Base-by-base conservation (phyloP, 2,888 invertebrate genomes). In the Megalurothrips usitatus region DNA sequence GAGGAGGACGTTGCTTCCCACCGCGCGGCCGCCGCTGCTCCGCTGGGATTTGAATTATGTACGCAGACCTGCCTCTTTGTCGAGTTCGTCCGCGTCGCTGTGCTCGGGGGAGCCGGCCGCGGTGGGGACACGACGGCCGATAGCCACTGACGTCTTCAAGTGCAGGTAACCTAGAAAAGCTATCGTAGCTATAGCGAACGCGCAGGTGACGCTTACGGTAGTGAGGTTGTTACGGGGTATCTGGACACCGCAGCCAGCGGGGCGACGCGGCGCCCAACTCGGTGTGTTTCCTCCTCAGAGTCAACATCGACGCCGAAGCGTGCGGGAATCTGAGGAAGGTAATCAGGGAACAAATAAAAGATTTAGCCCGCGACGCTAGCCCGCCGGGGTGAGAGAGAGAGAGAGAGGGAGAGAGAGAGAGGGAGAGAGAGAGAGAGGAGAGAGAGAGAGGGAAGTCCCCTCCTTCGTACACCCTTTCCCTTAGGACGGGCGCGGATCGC, bases 291-390 rank as follows among this genome's bases (percentile, higher is more conserved):
- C 68, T 75, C 68, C 68, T 23, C 68, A 75, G 68, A 75, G 68
- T 75, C 68, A 75, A 75, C 68, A 75, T 75, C 10, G 58, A 58
- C 58, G 58, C 58, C 58, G 52, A 19, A 19, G 52, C 68, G 68
- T 8, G 23, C 58, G 23, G 58, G 58, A 8, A 58, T 58, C 58
- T 17, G 58, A 58, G 58, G 68, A 75, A 75, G 68, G 68, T 75
- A 75, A 75, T 75, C 68, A 75, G 68, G 68, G 26, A 75, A 75
- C 68, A 75, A 75, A 75, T 75, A 75, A 75, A 75, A 75, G 68
- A 75, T 75, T 75, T 75, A 75, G 68, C 68, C 34, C 34, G 34
- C 34, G 34, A 43, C 34, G 34, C n/a, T 43, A 6, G 34, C 6
- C 34, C 34, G 34, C 34, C 34, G 34, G 34, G 34, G 34, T 43